Conservation (phyloP, 2,113 vertebrate genomes). For the Gnathochromis pfefferi region DNA sequence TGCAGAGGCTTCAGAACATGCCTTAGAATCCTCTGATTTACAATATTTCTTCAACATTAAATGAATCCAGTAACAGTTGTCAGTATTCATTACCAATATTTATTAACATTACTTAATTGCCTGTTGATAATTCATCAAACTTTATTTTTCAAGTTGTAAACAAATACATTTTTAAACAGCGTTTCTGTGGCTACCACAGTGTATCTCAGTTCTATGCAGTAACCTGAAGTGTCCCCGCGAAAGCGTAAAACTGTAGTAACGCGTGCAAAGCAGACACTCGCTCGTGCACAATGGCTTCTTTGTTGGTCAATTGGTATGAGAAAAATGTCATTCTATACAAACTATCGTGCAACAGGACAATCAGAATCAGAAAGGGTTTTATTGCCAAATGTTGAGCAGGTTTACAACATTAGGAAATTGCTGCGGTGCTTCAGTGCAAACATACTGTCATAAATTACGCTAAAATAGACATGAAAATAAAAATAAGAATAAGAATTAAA, state of each 20-base stretch:
- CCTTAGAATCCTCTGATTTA: not conserved
- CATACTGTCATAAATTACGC: no score
- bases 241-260: not conserved
- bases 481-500: no score
- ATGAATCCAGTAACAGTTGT: rapidly evolving
- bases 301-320: not conserved
- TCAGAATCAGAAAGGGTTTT: no score
- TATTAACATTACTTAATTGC: not conserved
- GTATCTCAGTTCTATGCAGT: not conserved
- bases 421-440: no score
- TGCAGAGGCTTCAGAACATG: rapidly evolving
- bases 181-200: not conserved
- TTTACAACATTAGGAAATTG: no score
- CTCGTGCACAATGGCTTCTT: not conserved
- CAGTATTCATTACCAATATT: rapidly evolving
- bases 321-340: not conserved
- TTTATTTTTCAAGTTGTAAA: not conserved
- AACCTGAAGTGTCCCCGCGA: not conserved
- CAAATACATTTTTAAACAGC: rapidly evolving
- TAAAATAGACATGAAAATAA: no score
- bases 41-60: not conserved
- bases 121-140: rapidly evolving
- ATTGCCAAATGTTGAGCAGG: no score
- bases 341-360: not conserved
- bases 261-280: rapidly evolving